Base-by-base conservation (phyloP, 2,113 vertebrate species). In the Marmota monax region DNA sequence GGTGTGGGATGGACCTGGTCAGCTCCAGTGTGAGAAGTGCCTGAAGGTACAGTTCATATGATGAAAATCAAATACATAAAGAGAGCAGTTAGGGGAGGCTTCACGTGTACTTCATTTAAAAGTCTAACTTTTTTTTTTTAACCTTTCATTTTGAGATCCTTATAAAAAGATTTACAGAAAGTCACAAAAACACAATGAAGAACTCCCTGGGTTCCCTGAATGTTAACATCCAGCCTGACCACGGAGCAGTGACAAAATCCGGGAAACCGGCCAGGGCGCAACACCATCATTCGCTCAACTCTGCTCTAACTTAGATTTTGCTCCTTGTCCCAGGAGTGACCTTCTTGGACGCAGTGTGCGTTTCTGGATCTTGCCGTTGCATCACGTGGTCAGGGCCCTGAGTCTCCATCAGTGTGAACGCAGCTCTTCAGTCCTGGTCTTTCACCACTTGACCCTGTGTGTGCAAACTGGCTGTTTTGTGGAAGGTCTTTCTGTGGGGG, bases 61-160 rank as follows among this genome's bases (percentile, higher is more conserved):
- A 37, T 63, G 56, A 78, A 83, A 89, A 91, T 42, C 32, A 80
- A 91, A 23, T 76, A 80, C 84, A 25, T 80, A 14, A 58, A 76
- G 48, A 29, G 51, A 25, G 56, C 53, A 76, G 11, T 89, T 82
- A 53, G 69, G 79, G 45, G 83, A 92, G 34, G 4, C 72, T 92
- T 84, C 56, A 17, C 7, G 13, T 53, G 29, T 69, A 20, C 51
- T 67, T 65, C 84, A 63, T 76, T 88, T 76, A 9, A 76, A 76
- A 87, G 27, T 83, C 61, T 29, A 87, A 76, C 78, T 45, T 45
- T 45, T 45, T 45, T 45, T 88, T 85, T 94, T 90, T 42, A 94
- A 90, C 65, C 79, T 93, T 89, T 67, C 25, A 56, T 79, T 70
- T 83, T 94, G 45, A 92, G 88, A 80, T 84, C 27, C 22, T 70